Evolutionary conservation across 1,140 invertebrate species (phyloP).

Genomic region (Copidosoma floridanum): DNA sequence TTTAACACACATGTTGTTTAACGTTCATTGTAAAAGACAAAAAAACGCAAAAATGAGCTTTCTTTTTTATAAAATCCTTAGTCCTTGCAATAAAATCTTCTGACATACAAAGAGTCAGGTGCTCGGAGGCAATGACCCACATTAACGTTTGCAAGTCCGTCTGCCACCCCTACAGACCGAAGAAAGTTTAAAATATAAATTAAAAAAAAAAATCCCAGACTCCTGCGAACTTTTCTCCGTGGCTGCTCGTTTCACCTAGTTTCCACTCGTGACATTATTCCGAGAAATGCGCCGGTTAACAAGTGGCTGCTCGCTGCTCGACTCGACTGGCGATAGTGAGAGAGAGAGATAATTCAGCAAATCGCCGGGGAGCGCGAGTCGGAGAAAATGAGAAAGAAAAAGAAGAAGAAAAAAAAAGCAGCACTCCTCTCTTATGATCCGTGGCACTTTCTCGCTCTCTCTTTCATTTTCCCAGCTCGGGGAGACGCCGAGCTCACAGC

Average conservation of each 20-base stretch:
- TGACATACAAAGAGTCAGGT: too few species aligned
- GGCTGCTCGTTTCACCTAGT: constrained; percentile 26
- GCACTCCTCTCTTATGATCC: constrained; percentile 27
- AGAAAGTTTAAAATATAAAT: constrained; percentile 5
- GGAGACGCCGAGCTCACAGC: constrained; percentile 12
- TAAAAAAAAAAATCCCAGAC: too few species aligned
- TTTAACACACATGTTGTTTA: too few species aligned
- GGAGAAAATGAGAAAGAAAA: background rate
- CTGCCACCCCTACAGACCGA: too few species aligned
- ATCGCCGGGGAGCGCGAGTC: background rate
- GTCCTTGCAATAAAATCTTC: too few species aligned
- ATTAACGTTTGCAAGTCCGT: too few species aligned
- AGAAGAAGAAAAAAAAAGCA: constrained; percentile 14
- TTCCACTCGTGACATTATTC: constrained; percentile 27
- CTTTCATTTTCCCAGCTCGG: constrained; percentile 14
- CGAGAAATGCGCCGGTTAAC: constrained; percentile 24
- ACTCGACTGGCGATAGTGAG: background rate
- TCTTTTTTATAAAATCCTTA: too few species aligned
- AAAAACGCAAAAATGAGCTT: too few species aligned
- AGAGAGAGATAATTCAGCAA: background rate
- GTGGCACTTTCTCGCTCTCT: constrained; percentile 29
- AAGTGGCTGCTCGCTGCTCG: constrained; percentile 18
- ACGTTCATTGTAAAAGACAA: too few species aligned
- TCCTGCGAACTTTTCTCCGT: too few species aligned
- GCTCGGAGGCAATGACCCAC: too few species aligned